Evolutionary conservation across 35 echinoderm and acorn worm species (phyloP), one percentile per base, ranked within the genome.

Genomic region (Patiria miniata): DNA sequence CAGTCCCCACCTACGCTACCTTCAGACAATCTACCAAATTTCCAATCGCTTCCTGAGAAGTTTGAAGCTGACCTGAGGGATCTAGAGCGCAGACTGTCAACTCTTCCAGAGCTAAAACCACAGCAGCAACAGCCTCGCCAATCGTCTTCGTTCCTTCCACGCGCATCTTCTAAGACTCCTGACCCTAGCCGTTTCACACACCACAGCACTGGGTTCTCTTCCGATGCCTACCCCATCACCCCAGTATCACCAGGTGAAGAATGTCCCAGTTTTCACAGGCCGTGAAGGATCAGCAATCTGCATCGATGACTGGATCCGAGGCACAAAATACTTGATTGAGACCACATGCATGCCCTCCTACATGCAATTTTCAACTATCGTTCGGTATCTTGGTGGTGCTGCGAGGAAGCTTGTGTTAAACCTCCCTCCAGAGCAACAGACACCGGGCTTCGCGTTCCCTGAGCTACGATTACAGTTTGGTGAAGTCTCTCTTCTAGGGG

Each of bases 291-390:
- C 18, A 7, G 52, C 28, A 5, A 80, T 88, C 21, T 29, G 28
- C 9, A 26, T 88, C 18, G 86, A 88, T 5, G 86, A 88, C 44
- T 88, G 86, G 86, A 37, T 88, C 0, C 16, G 86, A 51, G 86
- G 79, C 47, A 52, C 77, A 3, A n/a, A 53, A 29, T 88, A 88
- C 77, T 16, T 79, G 39, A 21, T 88, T 1, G 19, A 38, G 7
- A 76, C 86, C 23, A 88, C 40, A 17, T 26, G 34, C 9, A 87
- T 68, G 33, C 85, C 85, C 7, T 0, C 40, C 6, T 18, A 36
- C 14, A 52, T 88, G 34, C 69, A 78, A 33, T 88, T 88, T 34
- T 79, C 86, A 23, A 88, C 86, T 44, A 79, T 88, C 19, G 77
- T 88, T 1, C 18, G 86, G 53, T 79, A 88, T 38, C 57, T 88